These are phyloP conservation scores for Pampusana beccarii DNA, from an alignment of 2,113 vertebrate species.

Conservation along the genomic window DNA sequence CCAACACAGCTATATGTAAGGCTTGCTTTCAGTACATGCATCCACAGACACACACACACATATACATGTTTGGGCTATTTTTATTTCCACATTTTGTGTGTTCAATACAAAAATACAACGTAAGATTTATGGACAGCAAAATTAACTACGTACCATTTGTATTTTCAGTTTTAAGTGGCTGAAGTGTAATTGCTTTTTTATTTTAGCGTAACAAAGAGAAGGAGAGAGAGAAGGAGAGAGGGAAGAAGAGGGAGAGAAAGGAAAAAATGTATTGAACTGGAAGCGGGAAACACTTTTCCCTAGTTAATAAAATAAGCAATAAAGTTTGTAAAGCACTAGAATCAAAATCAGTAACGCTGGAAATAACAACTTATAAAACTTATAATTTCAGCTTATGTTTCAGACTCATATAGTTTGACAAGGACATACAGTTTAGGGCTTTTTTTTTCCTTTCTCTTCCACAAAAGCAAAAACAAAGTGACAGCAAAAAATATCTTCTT, in stretches of 20 bases:
- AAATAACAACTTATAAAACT: conserved; percentile 50
- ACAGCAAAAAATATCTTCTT: conserved; percentile 21
- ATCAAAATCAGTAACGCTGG: conserved; percentile 64
- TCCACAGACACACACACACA: neutral
- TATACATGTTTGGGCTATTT: neutral
- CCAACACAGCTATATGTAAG: neutral
- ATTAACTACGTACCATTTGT: neutral
- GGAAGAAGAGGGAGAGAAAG: neutral
- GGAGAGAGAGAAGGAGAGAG: neutral
- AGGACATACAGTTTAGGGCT: neutral
- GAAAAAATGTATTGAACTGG: conserved; percentile 44
- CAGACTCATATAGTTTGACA: conserved; percentile 45
- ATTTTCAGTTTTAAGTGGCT: conserved; percentile 29
- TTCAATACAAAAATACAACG: neutral
- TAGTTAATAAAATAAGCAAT: conserved; percentile 74
- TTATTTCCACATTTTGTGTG: neutral
- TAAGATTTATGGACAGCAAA: conserved; percentile 21
- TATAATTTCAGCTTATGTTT: conserved; percentile 69
- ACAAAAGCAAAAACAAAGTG: neutral
- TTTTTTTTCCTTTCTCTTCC: neutral
- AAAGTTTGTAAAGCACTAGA: conserved; percentile 68
- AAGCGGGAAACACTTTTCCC: conserved; percentile 38
- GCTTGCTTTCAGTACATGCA: neutral
- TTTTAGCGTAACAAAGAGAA: neutral
- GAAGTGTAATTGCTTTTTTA: conserved; percentile 3